phyloP scores from a whole-genome alignment of 2,113 vertebrate genomes.

The Suricata suricatta region DNA sequence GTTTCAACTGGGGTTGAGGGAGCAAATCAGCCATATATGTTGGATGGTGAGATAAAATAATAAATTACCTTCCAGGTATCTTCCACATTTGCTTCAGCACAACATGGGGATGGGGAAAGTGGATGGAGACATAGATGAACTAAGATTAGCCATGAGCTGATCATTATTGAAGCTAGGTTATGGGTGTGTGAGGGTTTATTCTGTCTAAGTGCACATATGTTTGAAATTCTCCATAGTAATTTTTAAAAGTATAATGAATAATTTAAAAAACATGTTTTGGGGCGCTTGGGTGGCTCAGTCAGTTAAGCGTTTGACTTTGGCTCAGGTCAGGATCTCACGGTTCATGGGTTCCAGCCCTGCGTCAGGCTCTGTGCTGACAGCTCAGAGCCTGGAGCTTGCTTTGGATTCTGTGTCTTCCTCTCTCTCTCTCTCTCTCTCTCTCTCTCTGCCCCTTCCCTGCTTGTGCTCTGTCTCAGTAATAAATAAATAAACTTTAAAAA shows the following conservation, averaged over 20 bases:
- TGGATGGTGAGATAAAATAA: not conserved
- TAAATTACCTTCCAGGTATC: not conserved
- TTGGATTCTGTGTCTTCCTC: too few relatives aligned
- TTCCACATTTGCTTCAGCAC: not conserved
- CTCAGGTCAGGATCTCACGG: too few relatives aligned
- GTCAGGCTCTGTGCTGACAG: too few relatives aligned
- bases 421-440: too few relatives aligned
- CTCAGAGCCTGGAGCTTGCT: too few relatives aligned
- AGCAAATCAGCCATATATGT: not conserved
- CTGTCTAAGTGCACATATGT: not conserved
- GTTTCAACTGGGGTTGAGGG: not conserved
- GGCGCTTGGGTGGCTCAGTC: too few relatives aligned
- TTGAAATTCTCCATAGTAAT: not conserved
- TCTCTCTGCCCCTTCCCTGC: too few relatives aligned
- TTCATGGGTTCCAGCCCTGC: too few relatives aligned
- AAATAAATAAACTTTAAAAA: too few relatives aligned
- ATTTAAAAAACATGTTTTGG: not conserved
- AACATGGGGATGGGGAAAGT: not conserved
- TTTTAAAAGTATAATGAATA: not conserved
- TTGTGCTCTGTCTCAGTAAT: too few relatives aligned
- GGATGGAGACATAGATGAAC: not conserved
- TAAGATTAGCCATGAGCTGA: not conserved
- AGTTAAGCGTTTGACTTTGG: too few relatives aligned
- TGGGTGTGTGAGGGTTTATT: not conserved
- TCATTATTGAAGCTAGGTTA: not conserved